phyloP scores from a whole-genome alignment of 2,797 vertebrate genomes.

The Corythornis leucogaster region DNA sequence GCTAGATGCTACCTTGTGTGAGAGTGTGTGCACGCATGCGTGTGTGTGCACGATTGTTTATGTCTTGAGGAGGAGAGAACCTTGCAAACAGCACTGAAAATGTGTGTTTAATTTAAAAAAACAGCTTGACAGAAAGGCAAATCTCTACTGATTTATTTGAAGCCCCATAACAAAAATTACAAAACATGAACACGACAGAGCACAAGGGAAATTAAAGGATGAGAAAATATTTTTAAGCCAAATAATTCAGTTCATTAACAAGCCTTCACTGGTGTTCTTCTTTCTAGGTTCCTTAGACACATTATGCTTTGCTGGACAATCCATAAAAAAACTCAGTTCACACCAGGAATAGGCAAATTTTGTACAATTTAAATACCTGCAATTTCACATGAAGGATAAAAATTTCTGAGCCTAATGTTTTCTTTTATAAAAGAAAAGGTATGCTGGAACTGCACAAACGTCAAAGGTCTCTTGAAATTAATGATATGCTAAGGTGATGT shows the following conservation, averaged over 20 bases:
- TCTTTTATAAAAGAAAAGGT: not conserved
- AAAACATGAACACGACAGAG: not conserved
- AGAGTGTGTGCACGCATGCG: not conserved
- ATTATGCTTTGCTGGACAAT: not conserved
- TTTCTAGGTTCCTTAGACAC: not conserved
- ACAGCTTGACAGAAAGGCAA: slow-evolving; percentile 37
- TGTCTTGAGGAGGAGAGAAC: not conserved
- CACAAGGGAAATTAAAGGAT: not conserved
- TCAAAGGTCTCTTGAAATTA: not conserved
- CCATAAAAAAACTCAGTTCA: not conserved
- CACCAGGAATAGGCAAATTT: not conserved
- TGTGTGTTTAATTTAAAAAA: slow-evolving; percentile 32
- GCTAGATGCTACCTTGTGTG: not conserved
- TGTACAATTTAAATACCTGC: not conserved
- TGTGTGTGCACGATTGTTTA: not conserved
- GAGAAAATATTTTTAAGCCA: slow-evolving; percentile 29
- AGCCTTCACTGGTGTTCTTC: not conserved
- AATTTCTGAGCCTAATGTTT: not conserved
- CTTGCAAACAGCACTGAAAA: not conserved
- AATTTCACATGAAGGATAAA: not conserved
- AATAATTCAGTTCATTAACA: slow-evolving; percentile 17
- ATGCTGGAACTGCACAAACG: not conserved
- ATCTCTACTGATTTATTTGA: slow-evolving; percentile 63
- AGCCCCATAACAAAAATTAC: slow-evolving; percentile 53
- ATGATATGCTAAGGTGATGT: not conserved